phyloP scores from a whole-genome alignment of 1,140 invertebrate species.

The Octopus bimaculoides region DNA sequence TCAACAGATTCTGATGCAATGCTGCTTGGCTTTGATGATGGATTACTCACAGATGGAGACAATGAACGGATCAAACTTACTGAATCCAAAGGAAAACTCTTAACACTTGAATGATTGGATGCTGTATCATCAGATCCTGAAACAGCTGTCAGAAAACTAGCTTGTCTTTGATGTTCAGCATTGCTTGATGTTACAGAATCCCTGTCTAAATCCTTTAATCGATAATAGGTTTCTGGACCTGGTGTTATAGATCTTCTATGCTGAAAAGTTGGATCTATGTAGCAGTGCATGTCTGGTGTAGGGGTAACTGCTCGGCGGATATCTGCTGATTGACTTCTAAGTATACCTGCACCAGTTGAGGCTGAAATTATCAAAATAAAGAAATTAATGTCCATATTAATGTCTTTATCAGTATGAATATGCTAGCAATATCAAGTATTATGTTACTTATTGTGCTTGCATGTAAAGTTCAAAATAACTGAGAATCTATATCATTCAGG shows the following conservation, averaged over 20 bases:
- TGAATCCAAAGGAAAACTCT: background rate
- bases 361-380: too few species aligned
- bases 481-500: too few species aligned
- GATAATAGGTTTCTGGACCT: constrained; percentile 63
- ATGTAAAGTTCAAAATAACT: too few species aligned
- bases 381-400: too few species aligned
- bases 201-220: constrained; percentile 11
- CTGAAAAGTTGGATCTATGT: constrained; percentile 15
- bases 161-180: constrained; percentile 46
- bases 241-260: constrained; percentile 74
- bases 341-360: background rate
- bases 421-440: too few species aligned
- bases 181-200: constrained; percentile 21
- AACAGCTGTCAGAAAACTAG: constrained; percentile 50
- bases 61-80: background rate
- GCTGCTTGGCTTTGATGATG: background rate
- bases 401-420: too few species aligned
- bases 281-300: constrained; percentile 70
- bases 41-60: background rate
- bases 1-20: background rate
- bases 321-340: constrained; percentile 16
- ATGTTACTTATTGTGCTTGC: too few species aligned
- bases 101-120: background rate
- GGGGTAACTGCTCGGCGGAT: constrained; percentile 73
- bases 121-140: constrained; percentile 29